Evolutionary conservation across 2,888 invertebrate genomes (phyloP).

Genomic region (Plagiodera versicolora): DNA sequence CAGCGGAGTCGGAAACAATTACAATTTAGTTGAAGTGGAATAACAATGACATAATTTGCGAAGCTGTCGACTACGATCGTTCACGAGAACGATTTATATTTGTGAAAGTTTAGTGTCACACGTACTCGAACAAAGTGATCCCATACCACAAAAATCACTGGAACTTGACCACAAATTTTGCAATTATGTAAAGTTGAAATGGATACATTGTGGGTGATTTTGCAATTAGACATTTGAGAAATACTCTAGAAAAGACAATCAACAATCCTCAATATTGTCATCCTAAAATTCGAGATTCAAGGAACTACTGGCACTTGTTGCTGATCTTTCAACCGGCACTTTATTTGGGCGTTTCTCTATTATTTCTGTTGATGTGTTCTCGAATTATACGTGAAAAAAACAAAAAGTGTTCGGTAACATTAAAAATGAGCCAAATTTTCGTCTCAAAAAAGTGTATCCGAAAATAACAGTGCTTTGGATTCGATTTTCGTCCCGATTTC

Average conservation of each 20-base stretch:
- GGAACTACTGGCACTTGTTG: conserved; percentile 6
- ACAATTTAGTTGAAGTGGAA: neutral
- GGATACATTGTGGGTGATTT: too few relatives aligned
- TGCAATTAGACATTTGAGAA: neutral
- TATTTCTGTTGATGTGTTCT: neutral
- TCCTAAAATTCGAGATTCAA: neutral
- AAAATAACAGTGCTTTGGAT: conserved; percentile 18
- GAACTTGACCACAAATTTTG: conserved; percentile 9
- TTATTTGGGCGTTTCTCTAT: conserved; percentile 8
- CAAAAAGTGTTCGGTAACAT: neutral
- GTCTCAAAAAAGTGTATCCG: neutral
- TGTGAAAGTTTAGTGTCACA: conserved; percentile 8
- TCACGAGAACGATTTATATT: neutral
- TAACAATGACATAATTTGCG: neutral
- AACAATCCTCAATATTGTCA: neutral
- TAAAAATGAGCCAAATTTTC: neutral
- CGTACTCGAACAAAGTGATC: conserved; percentile 7
- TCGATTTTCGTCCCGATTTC: conserved; percentile 38
- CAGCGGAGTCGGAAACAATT: neutral
- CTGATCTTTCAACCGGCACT: neutral
- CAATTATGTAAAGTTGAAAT: conserved; percentile 12
- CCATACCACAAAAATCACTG: conserved; percentile 8
- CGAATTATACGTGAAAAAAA: neutral
- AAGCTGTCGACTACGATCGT: neutral
- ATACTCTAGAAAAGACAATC: neutral